Base-by-base conservation (phyloP, 2,888 invertebrate genomes). In the Protodeltote pygarga region DNA sequence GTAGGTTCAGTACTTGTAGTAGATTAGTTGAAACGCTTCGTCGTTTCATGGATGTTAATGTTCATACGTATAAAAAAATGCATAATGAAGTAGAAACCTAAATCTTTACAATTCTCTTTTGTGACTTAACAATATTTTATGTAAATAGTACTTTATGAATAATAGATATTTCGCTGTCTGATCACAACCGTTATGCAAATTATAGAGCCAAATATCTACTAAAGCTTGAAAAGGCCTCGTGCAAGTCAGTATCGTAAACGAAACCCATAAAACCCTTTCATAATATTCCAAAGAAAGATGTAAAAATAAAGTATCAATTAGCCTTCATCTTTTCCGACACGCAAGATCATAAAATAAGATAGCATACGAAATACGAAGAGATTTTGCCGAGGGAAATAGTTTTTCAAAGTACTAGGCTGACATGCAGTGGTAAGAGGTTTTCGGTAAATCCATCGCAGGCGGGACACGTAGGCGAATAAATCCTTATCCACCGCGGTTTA, bases 341-440 rank as follows among this genome's bases (percentile, higher is more conserved):
- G 58, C 61, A 21, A 52, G 28, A 8, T 32, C 37, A 24, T 53
- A 54, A 46, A 50, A 45, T 28, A 51, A 52, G 41, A 46, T 37
- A 38, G 28, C 31, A 44, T 24, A 51, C 23, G 16, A 45, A 35
- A 44, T 24, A 51, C 23, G 16, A 45, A 42, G 24, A 40, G 46
- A 60, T 63, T 51, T 53, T 37, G 44, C 20, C 41, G 29, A 42
- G 39, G 70, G 68, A 77, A 83, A 81, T 81, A 80, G 77, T 81
- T 81, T 79, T 71, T 54, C 59, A 44, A 71, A 74, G 68, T 79
- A 83, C 80, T 66, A 81, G 77, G 78, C 59, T 66, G 71, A 63
- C 75, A 83, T 66, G 65, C 65, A 53, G 53, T 49, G 46, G 71
- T 80, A 81, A 81, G 80, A 80, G 75, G 78, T 77, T 83, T 83